Evolutionary conservation across 2,888 invertebrate species (phyloP).

Genomic region (Saturnia pavonia): DNA sequence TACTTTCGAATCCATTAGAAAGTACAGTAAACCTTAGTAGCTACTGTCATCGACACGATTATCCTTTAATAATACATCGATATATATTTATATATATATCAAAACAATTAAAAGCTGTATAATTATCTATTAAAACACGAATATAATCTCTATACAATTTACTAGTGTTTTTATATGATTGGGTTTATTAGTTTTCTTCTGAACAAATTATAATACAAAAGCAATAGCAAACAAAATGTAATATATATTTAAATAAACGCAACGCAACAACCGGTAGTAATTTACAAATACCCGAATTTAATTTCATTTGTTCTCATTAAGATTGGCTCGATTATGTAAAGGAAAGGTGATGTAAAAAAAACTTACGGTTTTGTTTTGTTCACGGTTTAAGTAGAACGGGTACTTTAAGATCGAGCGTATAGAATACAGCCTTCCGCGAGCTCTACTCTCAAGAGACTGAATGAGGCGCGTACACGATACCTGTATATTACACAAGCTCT

Average conservation of each 20-base stretch:
- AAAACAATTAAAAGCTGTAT: not conserved
- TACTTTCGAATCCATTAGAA: not conserved
- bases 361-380: conserved; percentile 35
- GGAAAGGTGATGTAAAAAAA: conserved; percentile 24
- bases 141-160: not conserved
- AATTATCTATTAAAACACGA: not conserved
- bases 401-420: conserved; percentile 14
- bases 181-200: not conserved
- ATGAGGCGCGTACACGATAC: not conserved
- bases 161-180: not conserved
- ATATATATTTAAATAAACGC: conserved; percentile 3
- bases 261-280: not conserved
- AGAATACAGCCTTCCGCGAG: conserved; percentile 32
- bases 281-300: not conserved
- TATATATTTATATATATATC: not conserved
- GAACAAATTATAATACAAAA: not conserved
- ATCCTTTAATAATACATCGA: not conserved
- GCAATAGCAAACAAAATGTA: not conserved
- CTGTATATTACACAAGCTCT: not conserved
- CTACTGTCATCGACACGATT: not conserved
- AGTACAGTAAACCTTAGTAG: not conserved
- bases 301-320: not conserved
- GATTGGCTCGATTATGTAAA: conserved; percentile 23
- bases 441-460: conserved; percentile 36
- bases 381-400: conserved; percentile 23